phyloP scores from a whole-genome alignment of 1,140 invertebrate species.

The Teleopsis dalmanni region DNA sequence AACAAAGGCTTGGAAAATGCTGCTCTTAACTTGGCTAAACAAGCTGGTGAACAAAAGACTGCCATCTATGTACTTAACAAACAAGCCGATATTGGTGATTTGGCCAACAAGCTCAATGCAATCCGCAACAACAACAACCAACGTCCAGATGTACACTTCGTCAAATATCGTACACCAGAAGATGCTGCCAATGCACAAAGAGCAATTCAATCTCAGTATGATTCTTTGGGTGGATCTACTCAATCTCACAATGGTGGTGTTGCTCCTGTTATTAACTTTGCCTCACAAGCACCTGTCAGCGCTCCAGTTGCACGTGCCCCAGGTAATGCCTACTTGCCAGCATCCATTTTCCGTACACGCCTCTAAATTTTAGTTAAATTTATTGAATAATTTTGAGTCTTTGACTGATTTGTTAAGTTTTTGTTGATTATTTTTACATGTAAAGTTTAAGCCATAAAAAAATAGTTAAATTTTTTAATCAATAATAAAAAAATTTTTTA shows the following conservation, averaged over 20 bases:
- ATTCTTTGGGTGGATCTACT: conserved; percentile 23
- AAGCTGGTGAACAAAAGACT: conserved; percentile 31
- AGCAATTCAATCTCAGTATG: conserved; percentile 31
- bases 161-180: conserved; percentile 33
- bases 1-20: conserved; percentile 32
- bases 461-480: background rate
- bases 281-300: conserved; percentile 23
- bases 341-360: conserved; percentile 31
- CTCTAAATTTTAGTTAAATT: background rate
- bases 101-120: conserved; percentile 26
- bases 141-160: conserved; percentile 34
- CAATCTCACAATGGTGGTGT: conserved; percentile 28
- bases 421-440: background rate
- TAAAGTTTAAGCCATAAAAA: background rate
- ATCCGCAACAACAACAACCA: conserved; percentile 24
- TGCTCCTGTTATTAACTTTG: conserved; percentile 30
- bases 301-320: conserved; percentile 20
- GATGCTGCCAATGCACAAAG: conserved; percentile 33
- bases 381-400: background rate
- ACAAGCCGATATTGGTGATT: conserved; percentile 29
- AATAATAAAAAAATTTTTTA: no score
- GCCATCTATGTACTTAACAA: conserved; percentile 36
- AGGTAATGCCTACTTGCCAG: conserved; percentile 31
- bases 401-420: background rate
- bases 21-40: conserved; percentile 27